These are phyloP conservation scores for Limnothrissa miodon DNA, from an alignment of 2,113 vertebrate genomes.

Conservation along the genomic window DNA sequence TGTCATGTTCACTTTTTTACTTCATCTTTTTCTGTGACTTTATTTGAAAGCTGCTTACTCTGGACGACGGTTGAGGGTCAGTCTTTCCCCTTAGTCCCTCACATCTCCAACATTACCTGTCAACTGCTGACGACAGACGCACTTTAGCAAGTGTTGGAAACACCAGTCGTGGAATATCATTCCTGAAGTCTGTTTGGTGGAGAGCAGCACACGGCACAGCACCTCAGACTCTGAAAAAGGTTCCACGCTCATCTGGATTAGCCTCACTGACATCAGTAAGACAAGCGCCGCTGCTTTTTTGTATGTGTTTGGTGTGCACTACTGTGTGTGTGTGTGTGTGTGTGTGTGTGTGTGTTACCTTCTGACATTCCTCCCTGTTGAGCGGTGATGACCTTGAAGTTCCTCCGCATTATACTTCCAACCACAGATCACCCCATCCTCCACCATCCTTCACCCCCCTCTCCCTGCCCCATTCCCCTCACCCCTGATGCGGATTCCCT, in stretches of 20 bases:
- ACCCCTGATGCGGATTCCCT: not conserved
- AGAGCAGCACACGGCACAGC: not conserved
- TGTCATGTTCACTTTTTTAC: too few species aligned
- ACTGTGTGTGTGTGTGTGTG: not conserved
- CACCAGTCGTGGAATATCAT: not conserved
- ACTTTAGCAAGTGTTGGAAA: not conserved
- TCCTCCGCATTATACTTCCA: not conserved
- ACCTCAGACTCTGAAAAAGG: not conserved
- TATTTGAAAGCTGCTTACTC: too few species aligned
- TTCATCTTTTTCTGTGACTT: too few species aligned
- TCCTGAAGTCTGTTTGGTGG: not conserved
- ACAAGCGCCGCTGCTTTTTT: not conserved
- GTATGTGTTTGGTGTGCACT: not conserved
- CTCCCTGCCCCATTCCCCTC: too few species aligned
- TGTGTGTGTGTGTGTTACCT: conserved; percentile 1
- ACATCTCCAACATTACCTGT: not conserved
- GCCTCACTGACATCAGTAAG: not conserved
- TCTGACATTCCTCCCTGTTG: not conserved
- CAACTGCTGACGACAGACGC: not conserved
- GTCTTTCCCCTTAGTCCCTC: not conserved
- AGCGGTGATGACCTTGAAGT: not conserved
- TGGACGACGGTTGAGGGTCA: too few species aligned
- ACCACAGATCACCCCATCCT: too few species aligned
- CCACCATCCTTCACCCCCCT: too few species aligned
- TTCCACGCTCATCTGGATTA: not conserved